A percentile compares a stretch with the other conserved stretches of the same genome.
These are phyloP conservation scores for Ceratothoa steindachneri DNA, from an alignment of 2,888 invertebrate genomes.

Conservation along the genomic window DNA sequence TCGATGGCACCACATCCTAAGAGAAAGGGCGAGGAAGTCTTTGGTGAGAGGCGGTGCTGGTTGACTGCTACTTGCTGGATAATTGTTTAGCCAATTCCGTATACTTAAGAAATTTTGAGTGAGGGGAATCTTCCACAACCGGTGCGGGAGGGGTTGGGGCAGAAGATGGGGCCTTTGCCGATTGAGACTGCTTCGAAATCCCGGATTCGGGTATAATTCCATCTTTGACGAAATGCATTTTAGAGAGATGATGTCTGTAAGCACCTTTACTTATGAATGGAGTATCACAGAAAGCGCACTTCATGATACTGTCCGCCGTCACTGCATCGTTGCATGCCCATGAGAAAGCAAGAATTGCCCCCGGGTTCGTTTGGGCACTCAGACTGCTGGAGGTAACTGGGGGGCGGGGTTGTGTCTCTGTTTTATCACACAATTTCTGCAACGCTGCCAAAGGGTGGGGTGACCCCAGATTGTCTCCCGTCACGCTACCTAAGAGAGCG, in stretches of 20 bases:
- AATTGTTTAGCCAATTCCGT: conserved; percentile 97
- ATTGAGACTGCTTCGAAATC: conserved; percentile 50
- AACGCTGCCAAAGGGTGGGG: conserved; percentile 88
- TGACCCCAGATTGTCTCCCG: conserved; percentile 45
- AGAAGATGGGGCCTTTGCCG: conserved; percentile 14
- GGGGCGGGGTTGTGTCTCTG: conserved; percentile 61
- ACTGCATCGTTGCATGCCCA: conserved; percentile 93
- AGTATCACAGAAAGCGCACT: conserved; percentile 91
- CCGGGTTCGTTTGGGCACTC: conserved; percentile 57
- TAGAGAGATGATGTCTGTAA: conserved; percentile 90
- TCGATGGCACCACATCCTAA: conserved; percentile 13
- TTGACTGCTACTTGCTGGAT: conserved; percentile 57
- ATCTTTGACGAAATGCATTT: conserved; percentile 92
- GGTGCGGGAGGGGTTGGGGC: conserved; percentile 50
- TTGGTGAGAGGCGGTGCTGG: background rate
- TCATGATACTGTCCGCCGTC: conserved; percentile 77
- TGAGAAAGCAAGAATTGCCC: conserved; percentile 82
- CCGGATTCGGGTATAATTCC: conserved; percentile 76
- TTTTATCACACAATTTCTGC: conserved; percentile 92
- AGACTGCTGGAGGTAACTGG: conserved; percentile 58
- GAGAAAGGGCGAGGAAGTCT: conserved; percentile 2
- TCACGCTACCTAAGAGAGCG: conserved; percentile 32
- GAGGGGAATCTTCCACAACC: conserved; percentile 74
- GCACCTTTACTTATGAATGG: conserved; percentile 95
- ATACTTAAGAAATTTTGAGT: conserved; percentile 96